Conservation (phyloP, 2,888 invertebrate genomes). For the Micropterix aruncella region DNA sequence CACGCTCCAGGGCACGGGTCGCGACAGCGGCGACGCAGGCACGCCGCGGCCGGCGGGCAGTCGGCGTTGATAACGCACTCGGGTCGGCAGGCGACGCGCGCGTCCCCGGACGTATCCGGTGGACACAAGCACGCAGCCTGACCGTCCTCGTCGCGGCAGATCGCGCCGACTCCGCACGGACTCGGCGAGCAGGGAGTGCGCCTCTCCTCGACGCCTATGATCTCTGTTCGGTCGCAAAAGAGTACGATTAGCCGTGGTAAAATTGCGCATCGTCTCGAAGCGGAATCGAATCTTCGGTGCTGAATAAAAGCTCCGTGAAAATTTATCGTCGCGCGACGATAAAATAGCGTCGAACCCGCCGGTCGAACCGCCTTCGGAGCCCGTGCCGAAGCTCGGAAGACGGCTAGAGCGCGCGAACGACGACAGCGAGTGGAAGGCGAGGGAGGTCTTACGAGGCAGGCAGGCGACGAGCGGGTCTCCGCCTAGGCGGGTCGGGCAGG, state of each 20-base stretch:
- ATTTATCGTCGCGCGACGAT: too few relatives aligned
- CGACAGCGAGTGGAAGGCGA: slow-evolving; percentile 23
- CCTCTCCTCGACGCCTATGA: slow-evolving; percentile 30
- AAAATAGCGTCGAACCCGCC: not conserved
- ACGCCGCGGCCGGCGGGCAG: slow-evolving; percentile 59
- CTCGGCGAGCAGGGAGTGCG: slow-evolving; percentile 56
- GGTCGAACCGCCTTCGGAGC: not conserved
- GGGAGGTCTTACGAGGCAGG: slow-evolving; percentile 13
- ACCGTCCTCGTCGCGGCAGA: slow-evolving; percentile 42
- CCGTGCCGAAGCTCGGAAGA: not conserved
- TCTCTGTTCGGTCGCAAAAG: too few relatives aligned
- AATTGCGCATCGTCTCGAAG: too few relatives aligned
- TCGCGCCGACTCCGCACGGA: slow-evolving; percentile 68
- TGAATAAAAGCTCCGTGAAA: too few relatives aligned
- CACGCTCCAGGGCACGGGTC: slow-evolving; percentile 73
- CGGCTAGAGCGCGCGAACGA: not conserved
- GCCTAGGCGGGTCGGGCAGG: slow-evolving; percentile 38
- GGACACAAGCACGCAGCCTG: slow-evolving; percentile 61
- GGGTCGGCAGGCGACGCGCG: slow-evolving; percentile 64
- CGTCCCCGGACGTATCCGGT: slow-evolving; percentile 59
- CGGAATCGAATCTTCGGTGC: too few relatives aligned
- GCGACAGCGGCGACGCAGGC: slow-evolving; percentile 64
- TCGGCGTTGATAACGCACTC: slow-evolving; percentile 75
- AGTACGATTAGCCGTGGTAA: too few relatives aligned
- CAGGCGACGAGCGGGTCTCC: slow-evolving; percentile 45